A percentile compares a stretch with the other conserved stretches of the same genome.
Conservation (phyloP, 2,113 vertebrate species). For the Ophthalmolycus amberensis region DNA sequence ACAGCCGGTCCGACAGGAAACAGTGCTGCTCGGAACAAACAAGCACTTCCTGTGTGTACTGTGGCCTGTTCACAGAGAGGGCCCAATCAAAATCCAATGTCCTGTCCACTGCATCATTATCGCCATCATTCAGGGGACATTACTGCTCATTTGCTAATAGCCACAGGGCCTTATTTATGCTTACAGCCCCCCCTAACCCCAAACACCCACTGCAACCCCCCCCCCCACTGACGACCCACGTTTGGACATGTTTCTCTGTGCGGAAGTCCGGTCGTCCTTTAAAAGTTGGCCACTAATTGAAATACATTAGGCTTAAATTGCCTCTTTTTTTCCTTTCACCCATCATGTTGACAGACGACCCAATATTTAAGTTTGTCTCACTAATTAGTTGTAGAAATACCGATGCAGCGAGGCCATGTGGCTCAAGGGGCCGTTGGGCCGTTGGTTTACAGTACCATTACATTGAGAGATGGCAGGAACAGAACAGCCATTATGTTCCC, state of each 20-base stretch:
- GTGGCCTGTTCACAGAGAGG: conserved; percentile 76
- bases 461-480: conserved; percentile 78
- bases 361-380: conserved; percentile 87
- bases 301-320: conserved; percentile 92
- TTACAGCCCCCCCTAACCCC: conserved; percentile 15
- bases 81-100: conserved; percentile 81
- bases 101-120: conserved; percentile 83
- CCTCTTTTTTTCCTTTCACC: conserved; percentile 88
- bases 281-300: conserved; percentile 87
- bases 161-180: conserved; percentile 88
- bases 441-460: conserved; percentile 81
- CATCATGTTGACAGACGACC: conserved; percentile 92
- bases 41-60: conserved; percentile 86
- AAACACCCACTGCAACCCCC: conserved; percentile 42
- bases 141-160: conserved; percentile 88
- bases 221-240: conserved; percentile 52
- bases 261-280: conserved; percentile 73
- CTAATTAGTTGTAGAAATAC: conserved; percentile 84
- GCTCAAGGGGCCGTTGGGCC: conserved; percentile 67
- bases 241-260: conserved; percentile 57
- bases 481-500: conserved; percentile 77
- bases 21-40: conserved; percentile 83
- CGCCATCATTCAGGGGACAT: conserved; percentile 80
- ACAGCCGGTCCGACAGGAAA: conserved; percentile 80
- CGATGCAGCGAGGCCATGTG: conserved; percentile 68